Conservation (phyloP, 2,113 vertebrate genomes). For the Talpa occidentalis region DNA sequence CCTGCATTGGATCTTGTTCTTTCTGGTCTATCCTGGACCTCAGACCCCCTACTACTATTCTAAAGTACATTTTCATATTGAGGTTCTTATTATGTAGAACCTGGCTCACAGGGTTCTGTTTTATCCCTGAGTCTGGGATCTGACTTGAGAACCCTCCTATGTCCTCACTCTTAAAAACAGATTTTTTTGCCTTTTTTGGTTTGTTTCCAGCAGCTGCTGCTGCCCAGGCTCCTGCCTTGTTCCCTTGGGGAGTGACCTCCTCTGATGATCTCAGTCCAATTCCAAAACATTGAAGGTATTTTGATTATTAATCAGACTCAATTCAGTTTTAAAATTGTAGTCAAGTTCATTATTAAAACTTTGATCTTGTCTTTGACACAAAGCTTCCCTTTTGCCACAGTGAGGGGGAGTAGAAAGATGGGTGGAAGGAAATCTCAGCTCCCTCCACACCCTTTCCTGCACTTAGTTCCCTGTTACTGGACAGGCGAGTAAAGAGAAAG, state of each 20-base stretch:
- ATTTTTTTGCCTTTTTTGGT: too few relatives aligned
- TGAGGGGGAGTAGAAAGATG: too few relatives aligned
- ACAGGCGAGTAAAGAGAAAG: background rate
- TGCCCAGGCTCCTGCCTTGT: background rate
- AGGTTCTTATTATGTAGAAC: background rate
- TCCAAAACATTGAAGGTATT: background rate
- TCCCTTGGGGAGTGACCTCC: background rate
- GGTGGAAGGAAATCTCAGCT: background rate
- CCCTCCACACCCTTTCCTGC: background rate
- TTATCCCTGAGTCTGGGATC: background rate
- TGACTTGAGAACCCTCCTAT: background rate
- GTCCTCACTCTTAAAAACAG: background rate
- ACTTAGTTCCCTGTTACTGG: background rate
- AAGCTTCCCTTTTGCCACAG: background rate
- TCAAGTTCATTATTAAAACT: background rate
- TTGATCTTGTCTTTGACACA: background rate
- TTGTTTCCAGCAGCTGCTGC: background rate
- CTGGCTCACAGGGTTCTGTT: background rate
- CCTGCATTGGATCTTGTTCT: background rate
- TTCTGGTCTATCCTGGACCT: background rate
- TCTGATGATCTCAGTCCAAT: background rate
- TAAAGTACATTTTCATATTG: too few relatives aligned
- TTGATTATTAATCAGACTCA: background rate
- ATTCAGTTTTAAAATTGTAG: background rate
- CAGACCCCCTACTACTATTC: background rate